Evolutionary conservation across 2,797 vertebrate species (phyloP), one percentile per base, ranked within the genome.

Genomic region (Ctenopoma kingsleyae): DNA sequence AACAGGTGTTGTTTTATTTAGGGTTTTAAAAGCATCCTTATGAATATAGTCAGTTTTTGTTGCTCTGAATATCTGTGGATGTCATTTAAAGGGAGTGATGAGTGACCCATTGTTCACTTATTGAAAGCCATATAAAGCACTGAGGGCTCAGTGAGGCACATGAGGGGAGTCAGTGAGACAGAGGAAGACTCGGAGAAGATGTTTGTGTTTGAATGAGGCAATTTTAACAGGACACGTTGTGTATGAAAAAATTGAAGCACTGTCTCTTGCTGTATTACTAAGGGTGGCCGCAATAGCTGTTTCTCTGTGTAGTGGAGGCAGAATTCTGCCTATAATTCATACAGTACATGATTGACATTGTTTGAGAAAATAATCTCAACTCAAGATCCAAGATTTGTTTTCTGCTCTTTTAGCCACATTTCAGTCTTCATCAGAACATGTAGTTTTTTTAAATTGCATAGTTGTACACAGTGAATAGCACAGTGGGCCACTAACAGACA

Each of bases 61-160:
- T 59, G 20, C 66, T 70, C 63, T 53, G 58, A 63, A 70, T 8
- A 35, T 63, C 52, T 54, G 35, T 22, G 4, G 64, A 71, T 52
- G 49, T 73, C 32, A 50, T 51, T 40, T 16, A 9, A 66, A 67
- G 61, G 49, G 63, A 56, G 48, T 47, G 56, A 57, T 22, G 38
- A 43, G 57, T 53, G 59, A 50, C 19, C 13, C 6, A 53, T 20
- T 15, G 22, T 61, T 40, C 27, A 41, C 67, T 53, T 54, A 36
- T 27, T 65, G 62, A 81, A 81, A 86, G 85, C 66, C 76, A 85
- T 89, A 85, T 25, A 58, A 13, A 48, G 58, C 48, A 23, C 67
- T 43, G 76, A 71, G 8, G 30, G 62, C 41, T 53, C 8, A 5
- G 32, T 15, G 53, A 1, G 40, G 10, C 32, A 40, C 38, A 40